phyloP scores from a whole-genome alignment of 2,888 invertebrate species.

The Atethmia centrago region DNA sequence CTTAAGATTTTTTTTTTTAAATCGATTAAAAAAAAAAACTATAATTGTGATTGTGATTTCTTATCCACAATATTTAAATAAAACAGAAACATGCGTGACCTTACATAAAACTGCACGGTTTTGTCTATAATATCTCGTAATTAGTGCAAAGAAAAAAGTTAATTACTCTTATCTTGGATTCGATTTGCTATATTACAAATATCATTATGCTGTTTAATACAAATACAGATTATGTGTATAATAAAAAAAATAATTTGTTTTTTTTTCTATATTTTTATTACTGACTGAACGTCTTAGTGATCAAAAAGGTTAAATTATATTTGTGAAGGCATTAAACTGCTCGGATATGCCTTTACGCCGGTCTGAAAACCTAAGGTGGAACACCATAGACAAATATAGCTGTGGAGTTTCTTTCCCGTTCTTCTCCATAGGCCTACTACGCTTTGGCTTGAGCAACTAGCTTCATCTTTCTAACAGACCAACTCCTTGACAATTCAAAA shows the following conservation, averaged over 20 bases:
- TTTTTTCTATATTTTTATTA: constrained; percentile 7
- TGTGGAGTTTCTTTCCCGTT: neutral
- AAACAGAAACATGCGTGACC: neutral
- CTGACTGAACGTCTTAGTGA: neutral
- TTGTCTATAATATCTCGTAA: constrained; percentile 43
- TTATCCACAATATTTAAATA: neutral
- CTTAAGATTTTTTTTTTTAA: neutral
- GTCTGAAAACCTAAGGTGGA: neutral
- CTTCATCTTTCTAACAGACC: constrained; percentile 1
- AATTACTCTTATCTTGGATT: constrained; percentile 43
- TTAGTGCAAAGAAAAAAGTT: constrained; percentile 39
- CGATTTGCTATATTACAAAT: constrained; percentile 33
- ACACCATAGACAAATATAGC: neutral
- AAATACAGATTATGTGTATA: neutral
- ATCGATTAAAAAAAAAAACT: neutral
- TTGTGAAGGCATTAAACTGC: too few species aligned
- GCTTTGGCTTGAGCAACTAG: neutral
- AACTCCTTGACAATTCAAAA: neutral
- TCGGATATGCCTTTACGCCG: neutral
- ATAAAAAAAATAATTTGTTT: constrained; percentile 2
- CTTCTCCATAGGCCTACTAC: neutral
- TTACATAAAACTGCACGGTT: constrained; percentile 31
- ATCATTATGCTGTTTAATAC: neutral
- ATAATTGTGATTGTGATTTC: neutral
- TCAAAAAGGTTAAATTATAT: neutral